Conservation (phyloP, 2,797 vertebrate species). For the Myotis findleyi region DNA sequence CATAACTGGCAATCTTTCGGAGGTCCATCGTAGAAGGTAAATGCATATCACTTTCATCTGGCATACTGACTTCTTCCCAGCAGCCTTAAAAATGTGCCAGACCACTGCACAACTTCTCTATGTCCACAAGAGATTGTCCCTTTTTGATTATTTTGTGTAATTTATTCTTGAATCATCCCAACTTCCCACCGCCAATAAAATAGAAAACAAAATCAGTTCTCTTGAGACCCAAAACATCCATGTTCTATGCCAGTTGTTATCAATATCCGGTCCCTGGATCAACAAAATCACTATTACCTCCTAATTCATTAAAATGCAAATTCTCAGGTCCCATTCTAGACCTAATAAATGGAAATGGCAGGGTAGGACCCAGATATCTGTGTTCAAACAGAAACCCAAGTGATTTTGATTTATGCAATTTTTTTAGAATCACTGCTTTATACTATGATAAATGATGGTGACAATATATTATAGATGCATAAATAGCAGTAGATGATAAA, state of each 20-base stretch:
- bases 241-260: neutral
- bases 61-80: neutral
- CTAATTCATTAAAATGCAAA: neutral
- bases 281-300: neutral
- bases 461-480: neutral
- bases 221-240: neutral
- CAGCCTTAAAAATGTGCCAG: neutral
- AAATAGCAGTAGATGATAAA: neutral
- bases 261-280: neutral
- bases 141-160: neutral
- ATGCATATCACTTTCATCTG: neutral
- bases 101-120: neutral
- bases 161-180: neutral
- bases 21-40: neutral
- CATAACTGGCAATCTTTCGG: neutral
- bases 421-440: neutral
- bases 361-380: neutral
- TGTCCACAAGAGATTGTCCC: neutral
- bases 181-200: neutral
- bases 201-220: neutral
- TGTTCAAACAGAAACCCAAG: neutral
- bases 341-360: neutral
- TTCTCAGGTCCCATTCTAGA: neutral
- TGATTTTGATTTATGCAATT: neutral
- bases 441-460: neutral